Conservation (phyloP, 37 sponge, comb jelly and placozoan species). For the Aplysina aerophoba region DNA sequence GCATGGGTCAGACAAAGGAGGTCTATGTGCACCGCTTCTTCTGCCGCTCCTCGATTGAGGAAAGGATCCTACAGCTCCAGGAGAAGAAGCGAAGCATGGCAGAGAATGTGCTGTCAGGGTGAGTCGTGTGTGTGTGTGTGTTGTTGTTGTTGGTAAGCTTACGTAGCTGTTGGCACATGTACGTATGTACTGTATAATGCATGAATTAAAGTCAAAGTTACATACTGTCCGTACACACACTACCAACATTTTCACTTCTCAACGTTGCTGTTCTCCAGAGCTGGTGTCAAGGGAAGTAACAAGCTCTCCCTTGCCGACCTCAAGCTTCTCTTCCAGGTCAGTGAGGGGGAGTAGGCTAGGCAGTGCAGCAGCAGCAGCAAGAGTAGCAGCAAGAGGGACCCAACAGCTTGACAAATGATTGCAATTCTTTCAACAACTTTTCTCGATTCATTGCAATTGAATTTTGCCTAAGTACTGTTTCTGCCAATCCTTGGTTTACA, state of each 20-base stretch:
- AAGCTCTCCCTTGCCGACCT: slow-evolving; percentile 58
- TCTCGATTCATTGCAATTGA: no score
- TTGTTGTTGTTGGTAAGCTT: not conserved
- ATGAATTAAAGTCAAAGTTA: no score
- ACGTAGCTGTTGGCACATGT: not conserved
- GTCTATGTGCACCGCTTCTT: slow-evolving; percentile 77
- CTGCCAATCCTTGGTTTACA: no score
- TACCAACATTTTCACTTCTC: no score
- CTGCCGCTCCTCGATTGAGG: slow-evolving; percentile 61
- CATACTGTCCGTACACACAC: no score
- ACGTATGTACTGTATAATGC: not conserved
- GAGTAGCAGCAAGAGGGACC: no score
- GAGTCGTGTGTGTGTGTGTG: slow-evolving; percentile 30
- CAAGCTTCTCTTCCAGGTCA: slow-evolving; percentile 46
- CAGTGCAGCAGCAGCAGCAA: no score
- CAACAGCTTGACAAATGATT: no score
- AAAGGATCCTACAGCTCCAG: slow-evolving; percentile 60
- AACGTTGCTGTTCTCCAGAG: no score
- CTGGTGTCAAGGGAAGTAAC: slow-evolving; percentile 1
- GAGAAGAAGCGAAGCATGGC: slow-evolving; percentile 61
- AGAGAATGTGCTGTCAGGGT: slow-evolving; percentile 69
- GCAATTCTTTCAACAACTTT: no score
- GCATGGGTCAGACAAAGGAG: slow-evolving; percentile 69
- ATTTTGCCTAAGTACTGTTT: no score
- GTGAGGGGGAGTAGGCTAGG: no score